A percentile compares a stretch with the other conserved stretches of the same genome.
These are phyloP conservation scores for Delia radicum DNA, from an alignment of 1,140 invertebrate species.

Conservation along the genomic window DNA sequence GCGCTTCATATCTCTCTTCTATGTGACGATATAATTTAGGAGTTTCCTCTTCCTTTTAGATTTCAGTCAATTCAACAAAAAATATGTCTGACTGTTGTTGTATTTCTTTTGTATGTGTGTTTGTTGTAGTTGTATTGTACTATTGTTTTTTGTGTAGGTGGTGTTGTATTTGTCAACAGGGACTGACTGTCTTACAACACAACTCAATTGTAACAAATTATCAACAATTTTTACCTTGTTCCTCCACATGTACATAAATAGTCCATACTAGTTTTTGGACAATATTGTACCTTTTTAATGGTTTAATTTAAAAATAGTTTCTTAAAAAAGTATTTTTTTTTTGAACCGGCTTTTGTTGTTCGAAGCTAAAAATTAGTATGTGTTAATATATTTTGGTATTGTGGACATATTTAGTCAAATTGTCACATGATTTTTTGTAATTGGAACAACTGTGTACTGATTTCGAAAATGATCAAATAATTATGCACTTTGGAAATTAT, in stretches of 20 bases:
- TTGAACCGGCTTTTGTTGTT: background rate
- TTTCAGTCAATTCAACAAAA: too few species aligned
- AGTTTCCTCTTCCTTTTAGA: background rate
- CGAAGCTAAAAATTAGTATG: background rate
- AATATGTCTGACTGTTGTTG: background rate
- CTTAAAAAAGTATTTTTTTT: background rate
- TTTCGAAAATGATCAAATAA: background rate
- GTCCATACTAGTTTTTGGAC: background rate
- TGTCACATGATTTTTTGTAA: background rate
- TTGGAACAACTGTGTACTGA: background rate
- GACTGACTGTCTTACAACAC: background rate
- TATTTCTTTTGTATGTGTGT: background rate
- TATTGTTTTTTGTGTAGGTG: slow-evolving; percentile 1
- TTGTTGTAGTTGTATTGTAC: too few species aligned
- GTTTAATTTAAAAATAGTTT: background rate
- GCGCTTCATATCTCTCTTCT: background rate
- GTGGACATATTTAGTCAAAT: background rate
- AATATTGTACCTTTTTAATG: background rate
- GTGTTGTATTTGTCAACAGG: slow-evolving; percentile 2
- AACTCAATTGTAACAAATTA: slow-evolving; percentile 5
- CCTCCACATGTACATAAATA: too few species aligned
- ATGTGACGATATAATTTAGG: background rate
- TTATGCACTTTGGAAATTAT: too few species aligned
- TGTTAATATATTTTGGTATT: background rate
- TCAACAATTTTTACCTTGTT: background rate